Conservation (phyloP, 2,888 invertebrate species). For the Entomobrya proxima region DNA sequence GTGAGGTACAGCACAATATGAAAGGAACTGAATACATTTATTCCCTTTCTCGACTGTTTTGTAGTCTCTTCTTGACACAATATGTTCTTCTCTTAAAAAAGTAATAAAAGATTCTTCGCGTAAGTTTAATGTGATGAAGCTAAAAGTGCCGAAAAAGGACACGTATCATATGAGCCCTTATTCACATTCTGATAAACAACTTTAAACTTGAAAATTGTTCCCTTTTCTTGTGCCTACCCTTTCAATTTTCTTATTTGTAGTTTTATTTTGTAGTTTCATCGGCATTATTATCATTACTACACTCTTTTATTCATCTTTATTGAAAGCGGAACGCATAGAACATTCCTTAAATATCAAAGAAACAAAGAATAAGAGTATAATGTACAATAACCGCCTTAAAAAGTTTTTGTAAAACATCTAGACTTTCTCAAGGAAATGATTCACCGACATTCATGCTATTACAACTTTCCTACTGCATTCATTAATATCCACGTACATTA, state of each 20-base stretch:
- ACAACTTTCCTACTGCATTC: neutral
- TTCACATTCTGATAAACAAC: conserved; percentile 41
- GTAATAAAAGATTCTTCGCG: neutral
- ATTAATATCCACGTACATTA: too few species aligned
- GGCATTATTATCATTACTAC: conserved; percentile 34
- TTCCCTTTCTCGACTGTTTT: conserved; percentile 34
- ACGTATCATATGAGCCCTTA: conserved; percentile 51
- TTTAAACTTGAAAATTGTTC: conserved; percentile 48
- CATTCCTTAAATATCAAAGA: conserved; percentile 7
- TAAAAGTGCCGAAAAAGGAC: conserved; percentile 40
- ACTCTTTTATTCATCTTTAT: conserved; percentile 48
- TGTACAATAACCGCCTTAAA: neutral
- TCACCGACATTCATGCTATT: conserved; percentile 41
- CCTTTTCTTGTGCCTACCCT: conserved; percentile 19
- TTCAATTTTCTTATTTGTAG: conserved; percentile 9
- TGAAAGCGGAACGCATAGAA: conserved; percentile 39
- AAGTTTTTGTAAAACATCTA: conserved; percentile 40
- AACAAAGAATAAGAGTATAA: neutral
- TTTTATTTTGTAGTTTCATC: conserved; percentile 29
- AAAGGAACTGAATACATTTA: neutral
- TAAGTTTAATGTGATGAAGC: conserved; percentile 27
- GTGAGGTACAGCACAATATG: neutral
- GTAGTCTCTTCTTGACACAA: conserved; percentile 31
- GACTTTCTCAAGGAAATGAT: conserved; percentile 40
- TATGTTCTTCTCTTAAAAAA: neutral